A percentile compares a stretch with the other conserved stretches of the same genome.
These are phyloP conservation scores for Antheraea mylitta DNA, from an alignment of 1,140 invertebrate species.

Conservation along the genomic window DNA sequence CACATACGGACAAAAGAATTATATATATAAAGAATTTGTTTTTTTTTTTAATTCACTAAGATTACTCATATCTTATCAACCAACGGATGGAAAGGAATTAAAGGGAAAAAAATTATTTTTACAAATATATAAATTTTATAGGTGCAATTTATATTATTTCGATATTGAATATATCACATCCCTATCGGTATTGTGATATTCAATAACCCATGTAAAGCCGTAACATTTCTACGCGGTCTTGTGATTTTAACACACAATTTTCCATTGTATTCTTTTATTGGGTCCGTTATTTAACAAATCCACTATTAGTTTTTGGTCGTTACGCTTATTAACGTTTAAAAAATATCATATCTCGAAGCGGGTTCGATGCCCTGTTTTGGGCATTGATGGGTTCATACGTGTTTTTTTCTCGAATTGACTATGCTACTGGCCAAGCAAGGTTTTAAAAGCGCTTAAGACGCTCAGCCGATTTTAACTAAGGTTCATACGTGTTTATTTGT, in stretches of 20 bases:
- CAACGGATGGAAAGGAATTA: too few relatives aligned
- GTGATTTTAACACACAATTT: neutral
- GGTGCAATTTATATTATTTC: neutral
- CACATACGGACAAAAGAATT: too few relatives aligned
- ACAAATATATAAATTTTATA: neutral
- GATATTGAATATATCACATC: neutral
- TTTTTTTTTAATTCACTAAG: too few relatives aligned
- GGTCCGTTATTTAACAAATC: neutral
- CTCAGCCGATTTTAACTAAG: too few relatives aligned
- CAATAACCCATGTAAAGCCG: neutral
- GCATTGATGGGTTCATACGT: neutral
- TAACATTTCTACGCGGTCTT: neutral
- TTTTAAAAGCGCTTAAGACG: too few relatives aligned
- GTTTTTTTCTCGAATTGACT: neutral
- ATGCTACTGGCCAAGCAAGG: too few relatives aligned
- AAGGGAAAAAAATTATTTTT: too few relatives aligned
- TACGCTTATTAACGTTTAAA: neutral
- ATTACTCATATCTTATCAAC: too few relatives aligned
- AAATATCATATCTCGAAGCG: neutral
- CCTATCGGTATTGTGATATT: neutral
- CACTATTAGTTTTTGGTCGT: neutral
- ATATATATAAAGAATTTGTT: too few relatives aligned
- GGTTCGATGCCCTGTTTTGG: neutral
- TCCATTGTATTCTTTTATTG: conserved; percentile 1
- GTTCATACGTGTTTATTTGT: too few relatives aligned